Evolutionary conservation across 2,888 invertebrate genomes (phyloP), one percentile per base, ranked within the genome.

Genomic region (Papilio gigon): DNA sequence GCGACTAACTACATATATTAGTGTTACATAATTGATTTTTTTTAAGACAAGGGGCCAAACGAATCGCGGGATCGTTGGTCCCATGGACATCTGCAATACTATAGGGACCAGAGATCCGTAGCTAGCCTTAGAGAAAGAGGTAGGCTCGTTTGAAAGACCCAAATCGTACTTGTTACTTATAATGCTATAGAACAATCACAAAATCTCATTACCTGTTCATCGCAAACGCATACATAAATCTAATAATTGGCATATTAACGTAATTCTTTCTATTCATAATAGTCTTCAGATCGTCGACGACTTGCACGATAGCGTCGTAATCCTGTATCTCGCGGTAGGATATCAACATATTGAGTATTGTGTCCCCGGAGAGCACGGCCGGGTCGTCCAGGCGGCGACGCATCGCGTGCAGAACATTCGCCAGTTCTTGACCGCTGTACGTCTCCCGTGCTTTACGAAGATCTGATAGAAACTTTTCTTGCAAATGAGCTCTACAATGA

Each of bases 241-340:
- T 95, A 80, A 99, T 98, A 73, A 97, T 96, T 17, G 97, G 96
- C 71, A 98, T 97, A 80, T 97, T 96, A 35, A 97, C 95, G 84
- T 97, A 97, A 84, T 97, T 97, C 81, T 96, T 96, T 72, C 97
- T 95, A 77, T 96, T 97, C 75, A 98, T 98, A 72, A 99, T 95
- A 2, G 97, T 96, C 82, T 96, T 95, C 72, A 99, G 89, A 84
- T 99, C 99, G 81, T 98, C 98, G 0, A 99, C 98, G 53, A 99
- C 93, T 77, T 97, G 97, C 22, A 99, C 99, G 96, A 99, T 99
- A 0, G 98, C 97, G 87, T 99, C 98, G 81, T 99, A 99, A 84
- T 98, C 98, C 93, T 98, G 97, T 74, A 97, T 96, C 84, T 98
- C 98, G 22, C 98, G 92, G 81, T 97, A 96, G 1, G 98, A 98